A percentile compares a stretch with the other conserved stretches of the same genome.
These are phyloP conservation scores for Ochotona curzoniae DNA, from an alignment of 2,113 vertebrate genomes.

Conservation along the genomic window DNA sequence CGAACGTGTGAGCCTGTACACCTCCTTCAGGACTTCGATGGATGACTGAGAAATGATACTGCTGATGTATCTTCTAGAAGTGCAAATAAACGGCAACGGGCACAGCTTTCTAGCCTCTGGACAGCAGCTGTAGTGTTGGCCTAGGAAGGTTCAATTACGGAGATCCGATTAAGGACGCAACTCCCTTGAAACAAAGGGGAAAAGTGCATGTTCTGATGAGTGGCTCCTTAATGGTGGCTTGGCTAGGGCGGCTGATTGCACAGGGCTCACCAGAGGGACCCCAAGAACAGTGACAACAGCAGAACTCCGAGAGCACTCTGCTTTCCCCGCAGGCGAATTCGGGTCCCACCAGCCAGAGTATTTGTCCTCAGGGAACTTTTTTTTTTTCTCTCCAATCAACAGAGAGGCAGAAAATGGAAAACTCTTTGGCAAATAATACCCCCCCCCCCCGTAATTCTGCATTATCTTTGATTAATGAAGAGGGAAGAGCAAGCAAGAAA, in stretches of 20 bases:
- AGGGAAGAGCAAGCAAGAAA: background rate
- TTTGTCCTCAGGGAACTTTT: slow-evolving; percentile 64
- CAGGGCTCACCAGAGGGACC: background rate
- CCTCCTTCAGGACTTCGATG: background rate
- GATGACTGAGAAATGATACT: background rate
- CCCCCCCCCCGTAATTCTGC: slow-evolving; percentile 36
- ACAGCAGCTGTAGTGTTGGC: background rate
- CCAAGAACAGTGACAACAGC: background rate
- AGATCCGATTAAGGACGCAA: background rate
- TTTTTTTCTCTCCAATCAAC: slow-evolving; percentile 36
- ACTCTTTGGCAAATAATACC: background rate
- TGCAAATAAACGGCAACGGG: background rate
- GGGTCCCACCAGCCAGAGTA: background rate
- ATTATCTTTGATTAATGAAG: slow-evolving; percentile 45
- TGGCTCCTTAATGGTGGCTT: background rate
- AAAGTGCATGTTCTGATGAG: background rate
- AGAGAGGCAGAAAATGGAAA: slow-evolving; percentile 45
- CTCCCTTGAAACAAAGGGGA: background rate
- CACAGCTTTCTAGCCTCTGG: background rate
- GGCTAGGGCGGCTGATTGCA: background rate
- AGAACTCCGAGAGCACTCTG: background rate
- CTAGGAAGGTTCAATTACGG: background rate
- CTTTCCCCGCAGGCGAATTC: slow-evolving; percentile 14
- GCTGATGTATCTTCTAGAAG: background rate
- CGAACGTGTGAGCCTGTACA: background rate